phyloP scores from a whole-genome alignment of 2,888 invertebrate genomes.

The Drosophila histrio region DNA sequence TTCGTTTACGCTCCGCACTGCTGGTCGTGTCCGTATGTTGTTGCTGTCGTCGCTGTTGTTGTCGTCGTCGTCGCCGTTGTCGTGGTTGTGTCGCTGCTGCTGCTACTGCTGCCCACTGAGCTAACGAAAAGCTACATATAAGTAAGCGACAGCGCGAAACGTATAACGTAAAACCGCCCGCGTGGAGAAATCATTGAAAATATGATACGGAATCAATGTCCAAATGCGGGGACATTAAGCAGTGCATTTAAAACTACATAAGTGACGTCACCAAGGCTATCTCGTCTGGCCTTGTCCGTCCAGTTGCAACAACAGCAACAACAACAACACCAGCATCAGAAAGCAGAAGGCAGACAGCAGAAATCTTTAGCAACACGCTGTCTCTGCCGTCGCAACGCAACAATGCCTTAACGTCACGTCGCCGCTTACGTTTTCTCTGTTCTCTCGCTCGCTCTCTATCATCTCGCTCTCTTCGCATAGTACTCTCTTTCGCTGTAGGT shows the following conservation, averaged over 20 bases:
- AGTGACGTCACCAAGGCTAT: constrained; percentile 23
- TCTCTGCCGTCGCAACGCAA: constrained; percentile 2
- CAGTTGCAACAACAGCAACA: constrained; percentile 8
- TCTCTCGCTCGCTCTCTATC: constrained; percentile 14
- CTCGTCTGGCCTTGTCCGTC: constrained; percentile 10
- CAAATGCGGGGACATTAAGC: neutral
- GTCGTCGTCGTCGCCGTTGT: constrained; percentile 28
- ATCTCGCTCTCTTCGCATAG: constrained; percentile 25
- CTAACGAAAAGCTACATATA: constrained; percentile 41
- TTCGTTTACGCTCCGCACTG: constrained; percentile 74
- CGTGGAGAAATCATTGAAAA: constrained; percentile 31
- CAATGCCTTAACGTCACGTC: constrained; percentile 29
- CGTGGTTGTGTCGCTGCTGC: constrained; percentile 42
- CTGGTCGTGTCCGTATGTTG: constrained; percentile 75
- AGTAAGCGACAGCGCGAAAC: constrained; percentile 41
- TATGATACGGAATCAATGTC: constrained; percentile 1
- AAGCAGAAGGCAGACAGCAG: constrained; percentile 5
- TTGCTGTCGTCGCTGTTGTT: constrained; percentile 56
- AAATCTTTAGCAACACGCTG: constrained; percentile 25
- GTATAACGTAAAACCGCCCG: constrained; percentile 40
- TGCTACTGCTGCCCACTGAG: constrained; percentile 33
- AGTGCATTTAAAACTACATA: constrained; percentile 10
- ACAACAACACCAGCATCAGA: constrained; percentile 4
- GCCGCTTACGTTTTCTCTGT: constrained; percentile 55
- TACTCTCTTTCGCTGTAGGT: constrained; percentile 52